Conservation (phyloP, 2,888 invertebrate species). For the Elgonia sp. region DNA sequence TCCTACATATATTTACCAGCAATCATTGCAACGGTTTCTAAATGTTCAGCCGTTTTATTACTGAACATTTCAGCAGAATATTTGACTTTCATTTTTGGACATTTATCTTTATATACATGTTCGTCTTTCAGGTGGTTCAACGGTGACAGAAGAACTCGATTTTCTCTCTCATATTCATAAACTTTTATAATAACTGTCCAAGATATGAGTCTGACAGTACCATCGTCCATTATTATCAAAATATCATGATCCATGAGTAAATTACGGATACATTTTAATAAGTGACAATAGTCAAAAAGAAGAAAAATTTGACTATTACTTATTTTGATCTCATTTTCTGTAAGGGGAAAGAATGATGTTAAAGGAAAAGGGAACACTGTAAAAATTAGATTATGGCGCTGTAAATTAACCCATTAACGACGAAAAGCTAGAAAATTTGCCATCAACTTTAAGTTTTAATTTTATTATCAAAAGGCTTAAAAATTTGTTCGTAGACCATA, state of each 20-base stretch:
- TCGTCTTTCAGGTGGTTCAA: conserved; percentile 32
- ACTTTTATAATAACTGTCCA: conserved; percentile 3
- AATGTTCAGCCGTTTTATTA: conserved; percentile 16
- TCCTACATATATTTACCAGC: too few species aligned
- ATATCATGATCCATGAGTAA: conserved; percentile 13
- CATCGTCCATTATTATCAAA: not conserved
- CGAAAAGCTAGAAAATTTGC: too few species aligned
- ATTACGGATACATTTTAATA: conserved; percentile 12
- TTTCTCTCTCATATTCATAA: conserved; percentile 27
- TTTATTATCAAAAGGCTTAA: too few species aligned
- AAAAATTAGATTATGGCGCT: too few species aligned
- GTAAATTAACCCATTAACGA: too few species aligned
- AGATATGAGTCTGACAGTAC: not conserved
- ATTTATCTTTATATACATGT: conserved; percentile 3
- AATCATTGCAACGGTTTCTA: not conserved
- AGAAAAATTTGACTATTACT: not conserved
- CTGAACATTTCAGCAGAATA: conserved; percentile 43
- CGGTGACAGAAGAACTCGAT: not conserved
- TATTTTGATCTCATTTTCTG: not conserved
- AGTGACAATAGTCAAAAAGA: conserved; percentile 39
- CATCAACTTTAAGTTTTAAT: too few species aligned
- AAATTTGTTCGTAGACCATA: too few species aligned
- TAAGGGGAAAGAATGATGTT: not conserved
- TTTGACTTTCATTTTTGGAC: conserved; percentile 42
- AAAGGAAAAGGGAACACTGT: too few species aligned